Evolutionary conservation across 2,888 invertebrate genomes (phyloP).

Genomic region (Pandemis cinnamomeana): DNA sequence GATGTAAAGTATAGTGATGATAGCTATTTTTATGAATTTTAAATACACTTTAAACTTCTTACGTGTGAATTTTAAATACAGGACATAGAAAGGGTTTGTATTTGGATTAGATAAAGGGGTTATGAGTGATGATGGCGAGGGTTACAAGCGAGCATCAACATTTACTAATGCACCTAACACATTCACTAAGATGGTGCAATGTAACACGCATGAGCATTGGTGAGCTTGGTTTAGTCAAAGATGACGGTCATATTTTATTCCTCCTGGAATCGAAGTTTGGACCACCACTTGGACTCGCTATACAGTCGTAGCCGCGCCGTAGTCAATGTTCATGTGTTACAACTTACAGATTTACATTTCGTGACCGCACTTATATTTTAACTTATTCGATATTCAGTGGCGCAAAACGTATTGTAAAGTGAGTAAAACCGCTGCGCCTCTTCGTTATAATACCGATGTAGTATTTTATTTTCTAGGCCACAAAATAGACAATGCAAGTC

Average conservation of each 20-base stretch:
- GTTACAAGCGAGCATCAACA: constrained; percentile 44
- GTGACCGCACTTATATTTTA: constrained; percentile 29
- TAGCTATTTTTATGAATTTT: constrained; percentile 9
- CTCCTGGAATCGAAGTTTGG: background rate
- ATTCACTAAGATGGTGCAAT: constrained; percentile 16
- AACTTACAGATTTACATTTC: constrained; percentile 32
- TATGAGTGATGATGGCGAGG: constrained; percentile 12
- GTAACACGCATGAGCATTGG: constrained; percentile 21
- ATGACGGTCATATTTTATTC: background rate
- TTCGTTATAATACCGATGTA: constrained; percentile 19
- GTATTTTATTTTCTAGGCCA: constrained; percentile 31
- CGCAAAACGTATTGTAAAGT: constrained; percentile 14
- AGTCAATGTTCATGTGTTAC: constrained; percentile 17
- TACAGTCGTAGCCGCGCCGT: background rate
- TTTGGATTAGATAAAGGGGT: constrained; percentile 43
- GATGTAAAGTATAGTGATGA: constrained; percentile 5
- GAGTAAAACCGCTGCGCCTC: constrained; percentile 11
- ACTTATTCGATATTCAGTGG: constrained; percentile 25
- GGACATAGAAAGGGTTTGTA: constrained; percentile 32
- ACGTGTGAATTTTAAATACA: constrained; percentile 13
- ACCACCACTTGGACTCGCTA: background rate
- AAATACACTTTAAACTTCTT: background rate
- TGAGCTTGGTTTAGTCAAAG: constrained; percentile 28
- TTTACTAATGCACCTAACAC: constrained; percentile 35
- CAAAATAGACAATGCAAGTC: constrained; percentile 34